phyloP scores from a whole-genome alignment of 2,888 invertebrate genomes.

The Drosophila lacicola region DNA sequence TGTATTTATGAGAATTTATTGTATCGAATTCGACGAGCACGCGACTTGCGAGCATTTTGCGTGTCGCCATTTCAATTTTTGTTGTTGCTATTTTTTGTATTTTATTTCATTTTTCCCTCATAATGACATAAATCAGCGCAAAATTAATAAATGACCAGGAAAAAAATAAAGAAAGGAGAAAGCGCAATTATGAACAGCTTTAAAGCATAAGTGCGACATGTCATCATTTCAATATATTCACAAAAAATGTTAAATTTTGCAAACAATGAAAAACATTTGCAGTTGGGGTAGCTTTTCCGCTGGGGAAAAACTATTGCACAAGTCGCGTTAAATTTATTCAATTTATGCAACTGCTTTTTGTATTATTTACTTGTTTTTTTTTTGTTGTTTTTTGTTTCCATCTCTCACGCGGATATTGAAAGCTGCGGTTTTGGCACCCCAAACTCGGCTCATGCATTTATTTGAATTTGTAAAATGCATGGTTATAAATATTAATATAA shows the following conservation, averaged over 20 bases:
- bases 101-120: not conserved
- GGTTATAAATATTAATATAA: slow-evolving; percentile 75
- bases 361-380: not conserved
- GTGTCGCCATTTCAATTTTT: slow-evolving; percentile 36
- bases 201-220: slow-evolving; percentile 69
- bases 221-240: slow-evolving; percentile 44
- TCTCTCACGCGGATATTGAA: slow-evolving; percentile 67
- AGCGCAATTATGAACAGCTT: slow-evolving; percentile 69
- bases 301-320: slow-evolving; percentile 36
- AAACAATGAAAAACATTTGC: slow-evolving; percentile 6
- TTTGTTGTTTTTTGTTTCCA: slow-evolving; percentile 19
- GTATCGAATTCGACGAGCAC: slow-evolving; percentile 71
- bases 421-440: slow-evolving; percentile 64
- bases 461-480: slow-evolving; percentile 72
- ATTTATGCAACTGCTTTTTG: slow-evolving; percentile 36
- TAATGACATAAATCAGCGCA: slow-evolving; percentile 63
- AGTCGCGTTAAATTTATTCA: slow-evolving; percentile 41
- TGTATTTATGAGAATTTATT: slow-evolving; percentile 76
- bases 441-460: slow-evolving; percentile 57
- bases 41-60: slow-evolving; percentile 64
- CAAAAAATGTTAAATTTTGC: not conserved
- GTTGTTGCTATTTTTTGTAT: not conserved
- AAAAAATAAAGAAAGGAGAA: slow-evolving; percentile 30
- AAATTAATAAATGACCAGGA: slow-evolving; percentile 73
- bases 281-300: slow-evolving; percentile 1